These are phyloP conservation scores for Drosophila cognata DNA, from an alignment of 2,888 invertebrate genomes.

Conservation along the genomic window DNA sequence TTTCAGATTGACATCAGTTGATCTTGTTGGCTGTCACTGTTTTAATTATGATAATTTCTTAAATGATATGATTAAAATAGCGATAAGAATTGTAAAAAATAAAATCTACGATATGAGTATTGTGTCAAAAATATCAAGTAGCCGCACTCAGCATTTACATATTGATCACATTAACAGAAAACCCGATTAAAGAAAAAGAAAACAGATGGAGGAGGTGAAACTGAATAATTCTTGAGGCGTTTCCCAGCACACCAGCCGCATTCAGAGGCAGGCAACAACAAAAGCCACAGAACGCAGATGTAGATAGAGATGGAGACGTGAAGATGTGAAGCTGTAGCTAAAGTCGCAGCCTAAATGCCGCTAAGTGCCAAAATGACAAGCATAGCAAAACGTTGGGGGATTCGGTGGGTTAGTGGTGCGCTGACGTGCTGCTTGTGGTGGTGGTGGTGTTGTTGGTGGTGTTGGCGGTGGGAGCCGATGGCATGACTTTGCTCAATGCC, in stretches of 20 bases:
- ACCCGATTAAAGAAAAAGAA: conserved; percentile 36
- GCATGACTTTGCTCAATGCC: conserved; percentile 76
- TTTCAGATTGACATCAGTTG: background rate
- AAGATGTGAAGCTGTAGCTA: conserved; percentile 38
- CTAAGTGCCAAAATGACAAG: conserved; percentile 75
- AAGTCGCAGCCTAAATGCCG: conserved; percentile 70
- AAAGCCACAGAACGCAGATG: conserved; percentile 41
- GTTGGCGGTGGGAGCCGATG: conserved; percentile 36
- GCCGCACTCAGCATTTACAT: conserved; percentile 56
- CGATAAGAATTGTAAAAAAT: conserved; percentile 17
- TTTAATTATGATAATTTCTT: conserved; percentile 27
- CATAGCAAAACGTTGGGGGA: conserved; percentile 57
- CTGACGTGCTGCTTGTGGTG: conserved; percentile 10
- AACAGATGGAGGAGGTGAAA: background rate
- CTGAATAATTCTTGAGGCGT: conserved; percentile 47
- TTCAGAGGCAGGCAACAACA: conserved; percentile 44
- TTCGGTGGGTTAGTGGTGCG: conserved; percentile 43
- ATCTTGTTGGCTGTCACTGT: background rate
- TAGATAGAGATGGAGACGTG: conserved; percentile 17
- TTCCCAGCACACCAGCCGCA: conserved; percentile 41
- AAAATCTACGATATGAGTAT: conserved; percentile 15
- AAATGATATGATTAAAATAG: conserved; percentile 15
- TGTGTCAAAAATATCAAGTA: conserved; percentile 55
- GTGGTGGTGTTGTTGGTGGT: conserved; percentile 11
- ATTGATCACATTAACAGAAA: conserved; percentile 51